phyloP scores from a whole-genome alignment of 2,888 invertebrate species.

The Nineta flava region DNA sequence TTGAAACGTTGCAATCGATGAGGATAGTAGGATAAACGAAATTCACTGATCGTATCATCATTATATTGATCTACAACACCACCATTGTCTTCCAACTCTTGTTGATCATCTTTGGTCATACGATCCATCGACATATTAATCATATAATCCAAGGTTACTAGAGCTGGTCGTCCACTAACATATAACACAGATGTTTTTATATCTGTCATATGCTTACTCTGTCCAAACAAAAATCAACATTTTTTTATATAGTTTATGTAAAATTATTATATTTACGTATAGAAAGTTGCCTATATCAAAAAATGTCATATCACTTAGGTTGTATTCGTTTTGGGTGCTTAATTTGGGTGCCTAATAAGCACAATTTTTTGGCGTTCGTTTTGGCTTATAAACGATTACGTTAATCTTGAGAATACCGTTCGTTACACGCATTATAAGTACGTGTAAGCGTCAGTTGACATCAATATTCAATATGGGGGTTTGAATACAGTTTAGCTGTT shows the following conservation, averaged over 20 bases:
- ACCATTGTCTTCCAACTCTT: not conserved
- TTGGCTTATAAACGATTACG: too few relatives aligned
- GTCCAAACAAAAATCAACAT: slow-evolving; percentile 18
- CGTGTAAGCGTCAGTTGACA: too few relatives aligned
- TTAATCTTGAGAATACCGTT: too few relatives aligned
- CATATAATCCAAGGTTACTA: slow-evolving; percentile 70
- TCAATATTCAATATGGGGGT: too few relatives aligned
- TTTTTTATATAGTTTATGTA: not conserved
- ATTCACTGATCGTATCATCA: slow-evolving; percentile 39
- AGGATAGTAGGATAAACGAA: slow-evolving; percentile 78
- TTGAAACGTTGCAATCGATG: slow-evolving; percentile 59
- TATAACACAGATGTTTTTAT: slow-evolving; percentile 74
- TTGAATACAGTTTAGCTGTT: too few relatives aligned
- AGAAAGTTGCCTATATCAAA: not conserved
- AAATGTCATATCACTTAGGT: too few relatives aligned
- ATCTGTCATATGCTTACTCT: slow-evolving; percentile 68
- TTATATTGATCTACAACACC: slow-evolving; percentile 13
- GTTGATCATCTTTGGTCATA: slow-evolving; percentile 9
- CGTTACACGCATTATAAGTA: too few relatives aligned
- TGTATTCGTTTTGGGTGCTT: too few relatives aligned
- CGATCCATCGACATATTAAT: slow-evolving; percentile 38
- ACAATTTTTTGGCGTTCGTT: too few relatives aligned
- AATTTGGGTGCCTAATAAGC: too few relatives aligned
- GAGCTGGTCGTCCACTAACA: slow-evolving; percentile 55
- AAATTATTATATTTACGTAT: not conserved